These are phyloP conservation scores for Kradibia gibbosae DNA, from an alignment of 1,140 invertebrate genomes.

Conservation along the genomic window DNA sequence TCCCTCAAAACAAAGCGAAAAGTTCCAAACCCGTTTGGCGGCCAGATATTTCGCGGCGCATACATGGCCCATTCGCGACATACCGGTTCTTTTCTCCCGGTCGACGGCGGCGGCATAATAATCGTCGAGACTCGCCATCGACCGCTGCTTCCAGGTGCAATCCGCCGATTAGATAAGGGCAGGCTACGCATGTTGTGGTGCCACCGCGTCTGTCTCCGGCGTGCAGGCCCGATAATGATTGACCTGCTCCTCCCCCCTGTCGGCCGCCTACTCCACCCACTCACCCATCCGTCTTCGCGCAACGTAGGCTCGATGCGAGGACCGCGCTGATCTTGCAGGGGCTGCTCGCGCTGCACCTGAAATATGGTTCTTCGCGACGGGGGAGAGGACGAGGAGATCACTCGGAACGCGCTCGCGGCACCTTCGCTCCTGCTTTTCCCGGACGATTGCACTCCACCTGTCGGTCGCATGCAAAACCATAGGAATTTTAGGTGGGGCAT, in stretches of 20 bases:
- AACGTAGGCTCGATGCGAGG: background rate
- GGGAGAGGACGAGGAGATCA: too few relatives aligned
- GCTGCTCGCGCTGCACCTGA: background rate
- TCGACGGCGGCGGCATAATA: background rate
- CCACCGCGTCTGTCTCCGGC: slow-evolving; percentile 14
- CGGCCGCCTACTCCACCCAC: background rate
- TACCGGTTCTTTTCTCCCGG: background rate
- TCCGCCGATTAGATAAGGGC: slow-evolving; percentile 32
- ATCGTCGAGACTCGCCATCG: background rate
- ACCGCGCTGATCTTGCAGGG: background rate
- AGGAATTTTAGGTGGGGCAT: background rate
- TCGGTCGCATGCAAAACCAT: background rate
- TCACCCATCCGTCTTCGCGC: too few relatives aligned
- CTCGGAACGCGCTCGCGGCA: background rate
- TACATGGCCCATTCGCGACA: background rate
- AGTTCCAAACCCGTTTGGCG: slow-evolving; percentile 5
- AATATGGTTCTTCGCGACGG: too few relatives aligned
- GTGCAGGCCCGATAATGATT: background rate
- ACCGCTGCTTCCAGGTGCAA: background rate
- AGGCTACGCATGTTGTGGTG: slow-evolving; percentile 28
- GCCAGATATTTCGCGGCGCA: background rate
- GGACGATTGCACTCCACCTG: background rate
- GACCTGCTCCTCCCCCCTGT: too few relatives aligned
- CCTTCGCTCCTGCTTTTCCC: too few relatives aligned
- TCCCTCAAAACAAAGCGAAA: background rate